Base-by-base conservation (phyloP, 1,140 invertebrate genomes). In the Wiebesia pumilae region DNA sequence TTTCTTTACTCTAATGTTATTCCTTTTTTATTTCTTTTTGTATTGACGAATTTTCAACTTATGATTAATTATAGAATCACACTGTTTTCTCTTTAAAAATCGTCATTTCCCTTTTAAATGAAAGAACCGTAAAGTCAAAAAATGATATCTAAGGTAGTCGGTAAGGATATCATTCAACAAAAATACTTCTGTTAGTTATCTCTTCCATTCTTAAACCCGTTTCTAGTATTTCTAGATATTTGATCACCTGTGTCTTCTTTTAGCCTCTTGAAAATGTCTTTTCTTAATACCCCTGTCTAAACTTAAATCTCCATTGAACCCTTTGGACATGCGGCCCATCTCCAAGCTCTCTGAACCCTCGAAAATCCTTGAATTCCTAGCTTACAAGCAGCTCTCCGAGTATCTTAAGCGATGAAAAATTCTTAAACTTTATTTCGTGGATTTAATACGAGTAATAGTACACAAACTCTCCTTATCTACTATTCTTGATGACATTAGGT, bases 271-370 rank as follows among this genome's bases (percentile, higher is more conserved):
- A 75, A 75, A 38, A 75, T 21, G 35, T 73, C 40, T 38, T 75
- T 75, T 75, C 38, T 43, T 75, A 75, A 75, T 75, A 75, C 71
- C 71, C 71, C 24, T 75, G 38, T 75, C 38, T 75, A 75, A 75
- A 75, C 71, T 75, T 33, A 24, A 75, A 75, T 75, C 71, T 38
- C 38, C 24, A n/a, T n/a, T 75, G 38, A 75, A 38, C 38, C 71
- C 71, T 21, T 43, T 9, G 71, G 38, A 75, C 40, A 75, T 12
- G 38, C 71, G 71, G 40, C 27, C 71, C 24, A 43, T 75, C 27
- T 43, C 71, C 38, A 75, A 43, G 24, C 38, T 40, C 19, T 12
- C 27, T n/a, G 21, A 75, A 7, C 38, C 40, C 27, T 43, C 71
- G 38, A 75, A 75, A 75, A 75, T 75, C 71, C 38, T 43, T 4